Evolutionary conservation across 2,113 vertebrate species (phyloP), one percentile per base, ranked within the genome.

Genomic region (Porphyrio hochstetteri): DNA sequence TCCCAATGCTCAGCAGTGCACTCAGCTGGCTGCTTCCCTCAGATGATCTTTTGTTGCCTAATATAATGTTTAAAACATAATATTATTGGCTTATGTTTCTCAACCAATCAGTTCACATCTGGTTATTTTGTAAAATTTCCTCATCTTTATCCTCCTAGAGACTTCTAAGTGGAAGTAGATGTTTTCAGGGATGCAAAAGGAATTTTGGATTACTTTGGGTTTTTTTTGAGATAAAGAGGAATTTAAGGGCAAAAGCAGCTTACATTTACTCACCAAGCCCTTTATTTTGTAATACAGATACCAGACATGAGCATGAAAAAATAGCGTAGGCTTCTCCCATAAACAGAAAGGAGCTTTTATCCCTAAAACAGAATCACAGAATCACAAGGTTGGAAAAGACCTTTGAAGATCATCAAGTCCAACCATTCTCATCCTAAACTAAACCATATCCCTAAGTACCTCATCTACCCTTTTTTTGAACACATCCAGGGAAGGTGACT

Each of bases 111-210:
- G n/a, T 67, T 94, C 63, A 72, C 44, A 78, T 86, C 56, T 86
- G 81, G 48, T 50, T 82, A n/a, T 88, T 90, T 87, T 46, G 2
- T n/a, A 24, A 85, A 85, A 36, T n/a, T 36, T 28, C 56, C 86
- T 86, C 18, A 25, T 69, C 36, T 81, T 92, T 92, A 52, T 90
- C 27, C 29, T 94, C 56, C 10, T 33, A 74, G 75, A 70, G 75
- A 69, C n/a, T 84, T 90, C 24, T 40, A 69, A 89, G 60, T 3
- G 3, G 55, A 67, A 92, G 52, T 77, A 42, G 53, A 70, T 90
- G 61, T 92, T 94, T 95, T 90, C 86, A 84, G 88, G 77, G 33
- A 82, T 69, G 50, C 61, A 72, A 53, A 90, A 92, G 44, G 52
- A 96, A 86, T 90, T 86, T 82, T 88, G 72, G 14, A 60, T 93